Evolutionary conservation across 2,888 invertebrate genomes (phyloP).

Genomic region (Apocheima hispidaria): DNA sequence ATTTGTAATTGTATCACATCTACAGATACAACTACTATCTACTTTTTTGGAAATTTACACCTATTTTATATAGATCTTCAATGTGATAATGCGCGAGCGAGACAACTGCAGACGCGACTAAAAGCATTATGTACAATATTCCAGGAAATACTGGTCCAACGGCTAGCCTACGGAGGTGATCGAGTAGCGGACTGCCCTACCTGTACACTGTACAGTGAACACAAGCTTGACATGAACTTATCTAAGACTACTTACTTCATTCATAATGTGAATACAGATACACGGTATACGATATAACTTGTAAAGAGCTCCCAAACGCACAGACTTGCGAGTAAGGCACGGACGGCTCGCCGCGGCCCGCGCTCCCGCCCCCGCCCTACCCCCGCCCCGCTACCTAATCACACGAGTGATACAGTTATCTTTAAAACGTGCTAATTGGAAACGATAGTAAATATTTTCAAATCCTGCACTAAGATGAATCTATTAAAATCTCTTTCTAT

Average conservation of each 20-base stretch:
- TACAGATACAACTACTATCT: no score
- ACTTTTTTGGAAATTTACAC: no score
- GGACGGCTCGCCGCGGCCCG: constrained; percentile 60
- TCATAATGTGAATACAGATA: constrained; percentile 25
- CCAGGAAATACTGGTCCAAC: constrained; percentile 40
- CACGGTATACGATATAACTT: constrained; percentile 38
- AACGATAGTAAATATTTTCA: background rate
- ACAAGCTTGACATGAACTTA: constrained; percentile 7
- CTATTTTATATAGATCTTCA: no score
- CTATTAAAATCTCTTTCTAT: no score
- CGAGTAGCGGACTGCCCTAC: constrained; percentile 1
- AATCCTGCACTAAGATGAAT: background rate
- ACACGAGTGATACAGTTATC: background rate
- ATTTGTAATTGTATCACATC: no score
- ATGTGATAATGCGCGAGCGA: no score
- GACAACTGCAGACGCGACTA: constrained; percentile 31
- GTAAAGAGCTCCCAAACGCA: constrained; percentile 59
- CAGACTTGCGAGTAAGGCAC: constrained; percentile 75
- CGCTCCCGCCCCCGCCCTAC: constrained; percentile 25
- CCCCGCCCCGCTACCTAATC: background rate
- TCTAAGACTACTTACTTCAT: constrained; percentile 21
- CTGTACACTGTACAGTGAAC: no score
- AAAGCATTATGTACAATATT: constrained; percentile 38
- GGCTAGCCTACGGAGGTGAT: constrained; percentile 12
- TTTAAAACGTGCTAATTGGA: background rate